Evolutionary conservation across 2,888 invertebrate species (phyloP).

Genomic region (Dusona sp.): DNA sequence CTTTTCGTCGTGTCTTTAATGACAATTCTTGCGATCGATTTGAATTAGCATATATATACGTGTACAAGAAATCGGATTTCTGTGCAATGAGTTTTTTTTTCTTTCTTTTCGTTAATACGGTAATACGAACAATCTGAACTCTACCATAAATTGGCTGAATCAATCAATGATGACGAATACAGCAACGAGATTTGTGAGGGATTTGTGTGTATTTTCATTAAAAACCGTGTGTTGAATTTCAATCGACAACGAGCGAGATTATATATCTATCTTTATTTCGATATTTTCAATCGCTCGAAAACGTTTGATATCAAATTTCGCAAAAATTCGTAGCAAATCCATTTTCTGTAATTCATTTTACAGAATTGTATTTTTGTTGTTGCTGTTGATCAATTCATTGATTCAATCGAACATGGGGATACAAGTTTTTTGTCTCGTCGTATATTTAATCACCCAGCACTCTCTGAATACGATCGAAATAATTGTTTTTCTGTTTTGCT

Average conservation of each 20-base stretch:
- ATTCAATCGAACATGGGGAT: not conserved
- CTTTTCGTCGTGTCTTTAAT: not conserved
- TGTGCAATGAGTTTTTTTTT: slow-evolving; percentile 22
- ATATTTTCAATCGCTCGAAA: not conserved
- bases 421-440: not conserved
- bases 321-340: slow-evolving; percentile 16
- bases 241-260: not conserved
- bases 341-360: slow-evolving; percentile 46
- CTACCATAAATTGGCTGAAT: not conserved
- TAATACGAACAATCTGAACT: not conserved
- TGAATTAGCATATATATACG: slow-evolving; percentile 1
- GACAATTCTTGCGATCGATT: slow-evolving; percentile 1
- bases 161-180: not conserved
- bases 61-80: slow-evolving; percentile 11
- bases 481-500: too few species aligned
- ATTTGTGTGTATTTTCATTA: not conserved
- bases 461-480: not conserved
- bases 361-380: slow-evolving; percentile 26
- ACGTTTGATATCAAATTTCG: not conserved
- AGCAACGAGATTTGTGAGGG: slow-evolving; percentile 9
- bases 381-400: not conserved
- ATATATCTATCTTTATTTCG: not conserved
- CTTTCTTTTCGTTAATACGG: not conserved
- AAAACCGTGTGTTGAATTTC: not conserved
- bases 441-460: not conserved